These are phyloP conservation scores for Microcebus lehilahytsara DNA, from an alignment of 2,113 vertebrate species.

Conservation along the genomic window DNA sequence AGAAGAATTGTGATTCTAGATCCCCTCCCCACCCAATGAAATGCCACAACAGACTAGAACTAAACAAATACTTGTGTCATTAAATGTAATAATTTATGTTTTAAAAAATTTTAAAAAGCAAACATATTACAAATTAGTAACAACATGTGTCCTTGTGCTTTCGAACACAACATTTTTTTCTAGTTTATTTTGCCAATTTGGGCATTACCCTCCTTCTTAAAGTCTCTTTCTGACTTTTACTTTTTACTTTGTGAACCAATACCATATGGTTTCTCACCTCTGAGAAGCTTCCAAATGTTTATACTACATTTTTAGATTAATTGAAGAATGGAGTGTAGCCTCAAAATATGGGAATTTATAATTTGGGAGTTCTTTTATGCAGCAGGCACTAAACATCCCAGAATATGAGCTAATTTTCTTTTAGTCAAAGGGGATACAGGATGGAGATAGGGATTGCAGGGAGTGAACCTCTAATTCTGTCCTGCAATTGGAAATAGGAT, in stretches of 20 bases:
- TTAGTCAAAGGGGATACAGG: neutral
- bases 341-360: neutral
- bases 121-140: neutral
- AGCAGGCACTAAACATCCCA: neutral
- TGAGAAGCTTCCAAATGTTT: neutral
- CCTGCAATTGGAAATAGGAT: neutral
- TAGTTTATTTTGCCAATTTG: slow-evolving; percentile 36
- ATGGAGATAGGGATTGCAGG: neutral
- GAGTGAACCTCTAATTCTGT: neutral
- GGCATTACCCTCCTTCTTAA: neutral
- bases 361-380: neutral
- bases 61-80: slow-evolving; percentile 11
- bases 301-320: neutral
- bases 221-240: neutral
- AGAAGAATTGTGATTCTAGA: neutral
- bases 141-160: neutral
- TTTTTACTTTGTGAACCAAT: neutral
- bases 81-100: slow-evolving; percentile 16
- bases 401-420: neutral
- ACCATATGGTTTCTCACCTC: neutral
- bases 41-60: neutral
- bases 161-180: neutral
- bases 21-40: neutral
- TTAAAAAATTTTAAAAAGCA: slow-evolving; percentile 14
- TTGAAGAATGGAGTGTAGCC: slow-evolving; percentile 17